Percentiles rank a stretch among this genome's conserved stretches.
Evolutionary conservation across 2,888 invertebrate species (phyloP).

Genomic region (Leucophenga maculata): DNA sequence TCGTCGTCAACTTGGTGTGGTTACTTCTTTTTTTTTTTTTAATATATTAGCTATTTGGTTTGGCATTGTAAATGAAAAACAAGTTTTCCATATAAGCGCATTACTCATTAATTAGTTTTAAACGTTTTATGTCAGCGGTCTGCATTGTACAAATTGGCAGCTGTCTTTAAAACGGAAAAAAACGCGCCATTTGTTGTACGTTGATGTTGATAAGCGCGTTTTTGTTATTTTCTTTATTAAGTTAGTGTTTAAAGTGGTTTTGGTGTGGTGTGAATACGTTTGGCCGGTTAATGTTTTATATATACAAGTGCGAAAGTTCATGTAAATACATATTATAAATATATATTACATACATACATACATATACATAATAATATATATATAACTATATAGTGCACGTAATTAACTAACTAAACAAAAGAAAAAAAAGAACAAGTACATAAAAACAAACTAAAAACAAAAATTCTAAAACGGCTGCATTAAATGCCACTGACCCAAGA

Average conservation of each 20-base stretch:
- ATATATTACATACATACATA: conserved; percentile 8
- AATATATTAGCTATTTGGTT: neutral
- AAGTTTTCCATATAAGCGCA: conserved; percentile 7
- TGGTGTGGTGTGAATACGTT: conserved; percentile 8
- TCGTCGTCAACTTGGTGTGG: conserved; percentile 19
- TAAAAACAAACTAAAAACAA: conserved; percentile 39
- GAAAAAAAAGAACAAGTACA: conserved; percentile 34
- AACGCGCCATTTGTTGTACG: neutral
- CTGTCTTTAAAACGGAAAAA: neutral
- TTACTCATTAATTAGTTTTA: neutral
- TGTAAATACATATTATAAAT: conserved; percentile 23
- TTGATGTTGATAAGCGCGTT: too few species aligned
- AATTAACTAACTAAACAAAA: conserved; percentile 43
- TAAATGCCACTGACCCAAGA: conserved; percentile 53
- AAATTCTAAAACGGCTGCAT: conserved; percentile 10
- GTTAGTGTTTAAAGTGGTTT: neutral
- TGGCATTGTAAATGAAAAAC: neutral
- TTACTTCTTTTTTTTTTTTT: conserved; percentile 1
- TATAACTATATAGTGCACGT: conserved; percentile 58
- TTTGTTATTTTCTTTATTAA: too few species aligned
- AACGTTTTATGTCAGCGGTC: too few species aligned
- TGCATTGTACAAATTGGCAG: neutral
- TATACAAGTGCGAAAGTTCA: neutral
- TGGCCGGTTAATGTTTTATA: conserved; percentile 23
- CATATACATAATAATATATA: conserved; percentile 37